Base-by-base conservation (phyloP, 2,888 invertebrate species). In the Drosophila acutilabella region DNA sequence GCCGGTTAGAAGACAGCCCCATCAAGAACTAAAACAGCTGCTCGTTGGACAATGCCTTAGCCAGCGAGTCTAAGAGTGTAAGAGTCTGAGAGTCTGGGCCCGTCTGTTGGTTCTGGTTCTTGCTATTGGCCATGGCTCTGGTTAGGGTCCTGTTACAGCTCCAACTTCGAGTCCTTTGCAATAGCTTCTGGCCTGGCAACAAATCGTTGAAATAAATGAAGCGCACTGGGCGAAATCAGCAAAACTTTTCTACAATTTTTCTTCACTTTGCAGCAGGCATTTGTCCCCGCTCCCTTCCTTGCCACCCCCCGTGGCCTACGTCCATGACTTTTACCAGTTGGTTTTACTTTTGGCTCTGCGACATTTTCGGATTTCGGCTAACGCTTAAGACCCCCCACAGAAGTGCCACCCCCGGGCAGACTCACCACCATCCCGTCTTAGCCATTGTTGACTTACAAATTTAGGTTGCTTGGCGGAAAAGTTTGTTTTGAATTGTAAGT, bases 141-240 rank as follows among this genome's bases (percentile, higher is more conserved):
- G 23, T 64, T 57, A 42, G 50, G 48, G 58, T 51, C 16, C 65
- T 74, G 36, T 41, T 56, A 16, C 52, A 47, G 36, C 69, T 51
- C 6, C 42, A 51, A 33, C 48, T 36, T 1, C 48, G 10, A 18
- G 36, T 40, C 38, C 18, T 52, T 58, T 58, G 64, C 58, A 38
- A 52, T 52, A 64, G 60, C 69, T 77, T 58, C 68, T 81, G 75
- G 62, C 53, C 77, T 61, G 82, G 80, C 85, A 85, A 88, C 89
- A 86, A 89, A 86, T 89, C 89, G 89, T 86, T 78, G 88, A 86
- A 86, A 86, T 86, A 86, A 86, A 86, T 86, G 89, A 86, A 86
- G 88, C 86, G 86, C 86, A 86, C 88, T 86, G 89, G 89, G 89
- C 89, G 80, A 86, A 86, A 87, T 86, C 85, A 86, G 88, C 85